Evolutionary conservation across 2,888 invertebrate genomes (phyloP).

Genomic region (Pseudeuparius sepicola): DNA sequence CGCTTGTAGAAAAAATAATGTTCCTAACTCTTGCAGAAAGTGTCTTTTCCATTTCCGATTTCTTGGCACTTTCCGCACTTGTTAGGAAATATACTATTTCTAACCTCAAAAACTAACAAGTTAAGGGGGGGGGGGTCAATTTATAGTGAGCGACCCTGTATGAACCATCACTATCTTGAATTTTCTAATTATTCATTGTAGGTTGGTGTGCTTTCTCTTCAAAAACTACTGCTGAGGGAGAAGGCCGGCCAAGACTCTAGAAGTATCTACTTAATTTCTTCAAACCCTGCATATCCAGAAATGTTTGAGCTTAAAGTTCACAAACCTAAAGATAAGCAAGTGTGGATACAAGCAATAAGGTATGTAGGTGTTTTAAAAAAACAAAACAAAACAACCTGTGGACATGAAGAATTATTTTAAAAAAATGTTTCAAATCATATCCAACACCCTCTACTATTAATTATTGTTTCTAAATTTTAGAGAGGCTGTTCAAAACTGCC

Average conservation of each 20-base stretch:
- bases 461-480: no score
- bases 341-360: conserved; percentile 84
- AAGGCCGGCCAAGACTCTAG: conserved; percentile 85
- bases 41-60: no score
- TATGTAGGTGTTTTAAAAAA: conserved; percentile 28
- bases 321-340: conserved; percentile 78
- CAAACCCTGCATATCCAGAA: conserved; percentile 84
- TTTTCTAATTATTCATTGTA: conserved; percentile 34
- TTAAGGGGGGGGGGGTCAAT: no score
- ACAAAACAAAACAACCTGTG: conserved; percentile 8
- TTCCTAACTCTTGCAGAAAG: no score
- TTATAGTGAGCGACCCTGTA: no score
- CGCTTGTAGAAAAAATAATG: no score
- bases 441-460: no score
- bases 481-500: conserved; percentile 74
- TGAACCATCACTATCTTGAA: no score
- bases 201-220: conserved; percentile 88
- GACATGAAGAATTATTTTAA: neutral
- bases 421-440: neutral
- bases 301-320: conserved; percentile 92
- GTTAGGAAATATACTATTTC: conserved; percentile 2
- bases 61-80: no score
- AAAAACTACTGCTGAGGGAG: conserved; percentile 84
- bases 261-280: conserved; percentile 87
- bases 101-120: no score